Conservation (phyloP, 2,113 vertebrate genomes). For the Diadophis punctatus region DNA sequence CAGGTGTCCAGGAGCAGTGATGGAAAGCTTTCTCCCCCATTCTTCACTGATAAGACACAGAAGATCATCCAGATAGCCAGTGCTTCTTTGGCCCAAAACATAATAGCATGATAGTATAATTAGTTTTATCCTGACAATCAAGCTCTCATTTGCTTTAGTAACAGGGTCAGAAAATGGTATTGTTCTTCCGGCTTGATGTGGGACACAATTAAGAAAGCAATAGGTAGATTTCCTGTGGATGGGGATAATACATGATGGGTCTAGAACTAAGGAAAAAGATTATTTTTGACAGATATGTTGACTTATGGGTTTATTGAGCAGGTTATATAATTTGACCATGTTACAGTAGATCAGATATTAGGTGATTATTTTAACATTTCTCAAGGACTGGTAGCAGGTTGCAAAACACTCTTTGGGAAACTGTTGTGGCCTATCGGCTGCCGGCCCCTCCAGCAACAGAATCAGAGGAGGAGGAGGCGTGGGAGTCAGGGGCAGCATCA, state of each 20-base stretch:
- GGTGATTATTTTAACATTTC: background rate
- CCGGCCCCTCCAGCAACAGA: no score
- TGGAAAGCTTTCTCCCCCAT: background rate
- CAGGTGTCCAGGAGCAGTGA: background rate
- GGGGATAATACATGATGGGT: background rate
- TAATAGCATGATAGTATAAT: background rate
- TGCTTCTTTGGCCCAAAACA: background rate
- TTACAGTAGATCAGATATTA: background rate
- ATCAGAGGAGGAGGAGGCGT: no score
- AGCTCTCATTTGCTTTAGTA: background rate
- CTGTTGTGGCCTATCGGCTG: fast-evolving
- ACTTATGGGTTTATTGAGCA: background rate
- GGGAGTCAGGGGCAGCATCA: no score
- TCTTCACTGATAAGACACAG: background rate
- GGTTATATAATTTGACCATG: background rate
- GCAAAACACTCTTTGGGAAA: background rate
- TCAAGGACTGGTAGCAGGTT: background rate
- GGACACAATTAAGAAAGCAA: background rate
- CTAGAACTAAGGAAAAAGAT: background rate
- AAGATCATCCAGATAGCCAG: background rate
- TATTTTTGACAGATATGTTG: background rate
- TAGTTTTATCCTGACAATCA: background rate
- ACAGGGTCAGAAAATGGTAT: background rate
- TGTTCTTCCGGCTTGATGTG: background rate
- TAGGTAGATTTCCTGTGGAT: background rate